phyloP scores from a whole-genome alignment of 2,113 vertebrate species.

The Hippocampus mohnikei region DNA sequence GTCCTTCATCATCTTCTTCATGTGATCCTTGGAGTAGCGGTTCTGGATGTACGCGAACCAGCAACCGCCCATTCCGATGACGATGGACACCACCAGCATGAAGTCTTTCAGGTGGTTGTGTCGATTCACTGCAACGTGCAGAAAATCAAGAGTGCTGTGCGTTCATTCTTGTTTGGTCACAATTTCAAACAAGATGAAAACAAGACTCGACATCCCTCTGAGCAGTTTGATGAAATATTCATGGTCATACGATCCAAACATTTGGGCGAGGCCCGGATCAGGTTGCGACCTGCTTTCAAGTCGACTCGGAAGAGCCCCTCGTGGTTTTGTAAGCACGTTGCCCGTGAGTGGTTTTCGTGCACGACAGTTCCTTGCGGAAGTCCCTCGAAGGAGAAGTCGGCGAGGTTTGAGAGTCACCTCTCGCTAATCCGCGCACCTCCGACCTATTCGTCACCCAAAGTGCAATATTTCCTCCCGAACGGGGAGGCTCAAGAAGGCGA shows the following conservation, averaged over 20 bases:
- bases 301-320: background rate
- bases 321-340: background rate
- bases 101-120: conserved; percentile 98
- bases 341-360: background rate
- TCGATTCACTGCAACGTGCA: conserved; percentile 79
- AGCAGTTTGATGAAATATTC: background rate
- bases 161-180: no score
- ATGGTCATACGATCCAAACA: background rate
- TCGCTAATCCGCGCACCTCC: no score
- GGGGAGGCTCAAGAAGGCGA: no score
- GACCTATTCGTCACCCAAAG: no score
- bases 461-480: no score
- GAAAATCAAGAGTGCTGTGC: background rate
- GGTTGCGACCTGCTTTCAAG: conserved; percentile 10
- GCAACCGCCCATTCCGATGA: conserved; percentile 96
- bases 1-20: conserved; percentile 99
- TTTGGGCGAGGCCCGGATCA: conserved; percentile 5
- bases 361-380: background rate
- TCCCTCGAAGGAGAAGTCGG: background rate
- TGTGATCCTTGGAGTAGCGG: conserved; percentile 96
- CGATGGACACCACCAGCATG: conserved; percentile 97
- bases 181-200: no score
- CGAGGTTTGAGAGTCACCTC: background rate
- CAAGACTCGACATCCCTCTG: background rate
- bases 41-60: conserved; percentile 99